Evolutionary conservation across 2,888 invertebrate species (phyloP), one percentile per base, ranked within the genome.

Genomic region (Syrista parreyssii): DNA sequence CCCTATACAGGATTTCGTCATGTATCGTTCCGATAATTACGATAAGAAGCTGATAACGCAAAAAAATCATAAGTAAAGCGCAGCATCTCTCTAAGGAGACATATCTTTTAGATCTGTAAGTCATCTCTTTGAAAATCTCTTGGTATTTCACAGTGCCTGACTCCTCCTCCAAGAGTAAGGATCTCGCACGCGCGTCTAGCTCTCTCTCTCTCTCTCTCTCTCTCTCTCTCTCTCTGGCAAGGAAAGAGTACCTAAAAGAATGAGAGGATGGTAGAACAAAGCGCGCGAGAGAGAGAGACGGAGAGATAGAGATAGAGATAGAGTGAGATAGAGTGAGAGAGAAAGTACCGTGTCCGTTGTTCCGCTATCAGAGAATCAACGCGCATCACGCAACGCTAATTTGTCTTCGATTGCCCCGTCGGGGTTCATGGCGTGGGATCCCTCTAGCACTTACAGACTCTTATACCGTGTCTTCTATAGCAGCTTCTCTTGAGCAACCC

Each of bases 381-480:
- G 90, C 90, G 89, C 91, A 90, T 91, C 91, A 91, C 91, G 91
- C 91, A 91, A 91, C 89, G 87, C 89, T 91, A 91, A 91, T 91
- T 91, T 89, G 89, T 91, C 90, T 91, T 91, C 91, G 90, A 91
- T 91, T 87, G 89, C 88, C 86, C 86, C 85, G 87, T 83, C 85
- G 86, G 82, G 84, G 82, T 82, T 85, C 86, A 82, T 86, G 88
- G 88, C 91, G 91, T 90, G 91, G 90, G 91, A 91, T 89, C 89
- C 86, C 40, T 80, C 82, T 78, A 75, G 80, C 81, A 30, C 71
- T 71, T 32, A 71, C 71, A 71, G 31, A 30, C 71, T 71, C 71
- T 71, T 32, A 30, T 71, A 31, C 71, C 32, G 3, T 30, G 12
- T 30, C 11, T 71, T 71, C 71, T 31, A 71, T 71, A 31, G 1